These are phyloP conservation scores for Condylostylus longicornis DNA, from an alignment of 1,140 invertebrate genomes.

Conservation along the genomic window DNA sequence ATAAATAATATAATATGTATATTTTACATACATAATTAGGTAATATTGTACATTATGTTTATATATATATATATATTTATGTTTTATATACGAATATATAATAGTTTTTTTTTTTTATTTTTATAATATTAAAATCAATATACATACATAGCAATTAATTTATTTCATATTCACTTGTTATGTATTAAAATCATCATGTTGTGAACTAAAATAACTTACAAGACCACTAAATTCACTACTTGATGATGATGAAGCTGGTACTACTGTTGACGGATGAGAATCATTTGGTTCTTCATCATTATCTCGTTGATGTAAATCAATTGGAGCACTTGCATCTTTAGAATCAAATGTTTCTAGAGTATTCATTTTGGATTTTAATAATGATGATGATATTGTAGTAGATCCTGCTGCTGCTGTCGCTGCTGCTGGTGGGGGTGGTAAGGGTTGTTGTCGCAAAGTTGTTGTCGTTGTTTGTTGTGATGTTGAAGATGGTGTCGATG, in stretches of 20 bases:
- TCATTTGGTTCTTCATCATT: slow-evolving; percentile 19
- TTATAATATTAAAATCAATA: slow-evolving; percentile 6
- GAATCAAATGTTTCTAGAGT: slow-evolving; percentile 20
- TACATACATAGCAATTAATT: neutral
- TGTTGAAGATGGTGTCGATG: neutral
- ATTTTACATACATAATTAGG: too few relatives aligned
- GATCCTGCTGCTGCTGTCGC: slow-evolving; percentile 2
- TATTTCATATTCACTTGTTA: slow-evolving; percentile 19
- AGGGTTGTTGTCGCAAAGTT: slow-evolving; percentile 13
- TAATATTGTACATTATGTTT: too few relatives aligned
- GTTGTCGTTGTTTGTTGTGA: neutral
- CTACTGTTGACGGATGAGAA: neutral
- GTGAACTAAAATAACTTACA: slow-evolving; percentile 68
- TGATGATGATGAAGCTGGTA: neutral
- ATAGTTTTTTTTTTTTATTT: too few relatives aligned
- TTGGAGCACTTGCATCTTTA: neutral
- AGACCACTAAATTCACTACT: slow-evolving; percentile 57
- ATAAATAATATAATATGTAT: too few relatives aligned
- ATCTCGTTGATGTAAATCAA: too few relatives aligned
- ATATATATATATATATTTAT: too few relatives aligned
- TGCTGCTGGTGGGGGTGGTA: slow-evolving; percentile 6
- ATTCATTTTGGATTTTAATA: slow-evolving; percentile 14
- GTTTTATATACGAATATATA: too few relatives aligned
- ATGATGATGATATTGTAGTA: slow-evolving; percentile 5
- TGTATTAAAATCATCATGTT: slow-evolving; percentile 41